Base-by-base conservation (phyloP, 2,113 vertebrate genomes). In the Hippolais icterina region DNA sequence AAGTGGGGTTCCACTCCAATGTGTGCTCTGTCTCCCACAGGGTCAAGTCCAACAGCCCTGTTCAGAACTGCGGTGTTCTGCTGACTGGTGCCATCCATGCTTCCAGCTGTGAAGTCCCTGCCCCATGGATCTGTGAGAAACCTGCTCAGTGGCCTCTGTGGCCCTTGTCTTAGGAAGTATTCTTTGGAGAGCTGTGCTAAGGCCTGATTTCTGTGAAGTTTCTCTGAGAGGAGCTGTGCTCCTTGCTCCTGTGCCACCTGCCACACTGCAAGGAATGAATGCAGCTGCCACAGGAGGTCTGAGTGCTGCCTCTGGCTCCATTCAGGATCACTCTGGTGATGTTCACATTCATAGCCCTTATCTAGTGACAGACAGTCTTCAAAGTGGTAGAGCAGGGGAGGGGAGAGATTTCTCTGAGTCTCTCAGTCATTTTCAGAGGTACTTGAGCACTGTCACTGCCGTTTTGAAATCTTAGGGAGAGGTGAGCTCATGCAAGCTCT, bases 81-180 rank as follows among this genome's bases (percentile, higher is more conserved):
- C 2, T 27, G 57, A 1, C 18, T 1, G 47, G 18, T 61, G 28
- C 1, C 57, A 24, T 66, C 47, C 28, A 0, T 3, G 70, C 76
- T 66, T 83, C 77, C 77, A 87, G 70, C 87, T 87, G 57, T 5
- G 5, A 54, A 35, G 4, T 77, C 47, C 8, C 3, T 71, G 6
- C 28, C 64, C 39, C 33, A 4, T 31, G 47, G 64, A 71, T 77
- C 59, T 90, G 77, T 2, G 20, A 93, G 52, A 86, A 82, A 56
- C 28, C 64, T 87, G 41, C 25, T 50, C 46, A 61, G 46, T 61
- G 41, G 44, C 9, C 41, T 50, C 52, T 9, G 9, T 20, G 31
- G 31, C 9, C 31, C 35, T 77, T 90, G 35, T 53, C 20, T 65
- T 11, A 53, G 46, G 52, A 39, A 46, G 9, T 3, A 7, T 50